Conservation (phyloP, 2,113 vertebrate species). For the Triplophysa tibetana region DNA sequence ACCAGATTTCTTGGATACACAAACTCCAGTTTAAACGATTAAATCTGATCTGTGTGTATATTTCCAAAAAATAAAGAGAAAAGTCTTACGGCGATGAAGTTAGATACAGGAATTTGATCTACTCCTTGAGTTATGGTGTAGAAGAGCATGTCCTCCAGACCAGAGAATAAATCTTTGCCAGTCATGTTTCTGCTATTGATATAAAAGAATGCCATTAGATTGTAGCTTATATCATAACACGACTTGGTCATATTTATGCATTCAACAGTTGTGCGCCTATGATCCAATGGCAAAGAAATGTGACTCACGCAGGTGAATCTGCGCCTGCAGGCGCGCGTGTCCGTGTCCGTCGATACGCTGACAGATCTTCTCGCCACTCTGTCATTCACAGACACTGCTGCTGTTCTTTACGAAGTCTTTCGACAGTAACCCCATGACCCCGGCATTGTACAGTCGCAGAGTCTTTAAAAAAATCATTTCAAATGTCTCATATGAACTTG, state of each 20-base stretch:
- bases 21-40: neutral
- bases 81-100: slow-evolving; percentile 79
- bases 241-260: neutral
- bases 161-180: slow-evolving; percentile 68
- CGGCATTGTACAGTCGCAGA: slow-evolving; percentile 43
- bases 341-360: neutral
- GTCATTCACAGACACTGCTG: neutral
- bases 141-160: slow-evolving; percentile 83
- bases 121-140: slow-evolving; percentile 84
- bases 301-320: slow-evolving; percentile 17
- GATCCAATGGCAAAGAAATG: neutral
- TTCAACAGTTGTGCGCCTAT: neutral
- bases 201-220: neutral
- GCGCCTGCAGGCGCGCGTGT: neutral
- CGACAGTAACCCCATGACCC: slow-evolving; percentile 34
- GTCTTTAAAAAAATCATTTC: slow-evolving; percentile 62
- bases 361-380: neutral
- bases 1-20: too few relatives aligned
- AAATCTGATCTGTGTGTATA: neutral
- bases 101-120: slow-evolving; percentile 78
- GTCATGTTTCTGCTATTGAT: slow-evolving; percentile 57
- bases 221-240: neutral
- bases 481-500: neutral
- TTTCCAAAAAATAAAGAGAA: neutral
- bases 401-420: slow-evolving; percentile 39